Evolutionary conservation across 2,888 invertebrate genomes (phyloP).

Genomic region (Cremastobaeus sp.): DNA sequence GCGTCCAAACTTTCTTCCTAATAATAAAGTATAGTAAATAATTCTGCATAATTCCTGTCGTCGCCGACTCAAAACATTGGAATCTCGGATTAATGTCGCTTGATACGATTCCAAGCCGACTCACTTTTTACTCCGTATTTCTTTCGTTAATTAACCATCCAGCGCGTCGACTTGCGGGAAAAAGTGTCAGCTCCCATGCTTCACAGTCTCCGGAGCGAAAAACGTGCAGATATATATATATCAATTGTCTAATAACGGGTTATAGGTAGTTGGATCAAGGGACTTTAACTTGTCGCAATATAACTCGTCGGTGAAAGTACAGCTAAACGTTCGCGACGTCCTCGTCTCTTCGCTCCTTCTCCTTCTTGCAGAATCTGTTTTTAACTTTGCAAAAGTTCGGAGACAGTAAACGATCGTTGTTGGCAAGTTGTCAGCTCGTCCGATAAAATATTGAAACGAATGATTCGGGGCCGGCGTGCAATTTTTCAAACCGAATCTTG

Average conservation of each 20-base stretch:
- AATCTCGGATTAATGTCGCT: neutral
- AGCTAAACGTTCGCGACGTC: conserved; percentile 39
- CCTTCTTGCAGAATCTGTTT: conserved; percentile 32
- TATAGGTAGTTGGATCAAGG: conserved; percentile 50
- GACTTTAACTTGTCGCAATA: conserved; percentile 49
- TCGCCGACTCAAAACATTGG: neutral
- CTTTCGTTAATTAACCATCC: conserved; percentile 1
- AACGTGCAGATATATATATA: conserved; percentile 34
- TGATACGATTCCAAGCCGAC: neutral
- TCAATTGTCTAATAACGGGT: conserved; percentile 51
- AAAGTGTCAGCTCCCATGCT: no score
- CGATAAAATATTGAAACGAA: conserved; percentile 49
- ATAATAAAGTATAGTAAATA: conserved; percentile 34
- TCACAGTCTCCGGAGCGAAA: no score
- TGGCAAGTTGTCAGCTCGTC: conserved; percentile 44
- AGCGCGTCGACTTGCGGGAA: no score
- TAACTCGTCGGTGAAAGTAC: conserved; percentile 48
- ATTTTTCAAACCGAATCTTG: conserved; percentile 13
- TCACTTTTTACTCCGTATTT: neutral
- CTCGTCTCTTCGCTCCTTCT: no score
- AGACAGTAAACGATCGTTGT: conserved; percentile 48
- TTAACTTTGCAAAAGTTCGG: conserved; percentile 43
- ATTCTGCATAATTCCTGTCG: conserved; percentile 14
- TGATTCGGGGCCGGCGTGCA: neutral
- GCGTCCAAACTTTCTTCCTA: conserved; percentile 32